Evolutionary conservation across 2,113 vertebrate genomes (phyloP).

Genomic region (Agelaius tricolor): DNA sequence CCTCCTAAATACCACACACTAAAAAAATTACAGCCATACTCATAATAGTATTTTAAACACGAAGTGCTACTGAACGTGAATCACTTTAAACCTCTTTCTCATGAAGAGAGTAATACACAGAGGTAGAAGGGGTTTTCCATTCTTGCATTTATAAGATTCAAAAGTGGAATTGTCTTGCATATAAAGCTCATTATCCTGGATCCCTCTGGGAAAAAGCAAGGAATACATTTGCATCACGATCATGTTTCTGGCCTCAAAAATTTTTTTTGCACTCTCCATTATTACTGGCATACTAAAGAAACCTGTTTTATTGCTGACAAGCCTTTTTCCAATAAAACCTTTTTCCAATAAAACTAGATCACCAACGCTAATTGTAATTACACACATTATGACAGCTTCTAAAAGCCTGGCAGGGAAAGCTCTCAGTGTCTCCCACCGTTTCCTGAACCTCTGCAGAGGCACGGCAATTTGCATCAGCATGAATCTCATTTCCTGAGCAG

Average conservation of each 20-base stretch:
- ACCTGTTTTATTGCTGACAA: neutral
- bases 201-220: neutral
- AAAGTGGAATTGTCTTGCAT: neutral
- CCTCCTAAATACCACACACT: neutral
- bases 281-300: neutral
- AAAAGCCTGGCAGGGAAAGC: neutral
- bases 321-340: neutral
- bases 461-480: neutral
- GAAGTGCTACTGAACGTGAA: neutral
- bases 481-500: neutral
- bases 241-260: neutral
- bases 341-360: neutral
- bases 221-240: neutral
- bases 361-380: neutral
- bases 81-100: neutral
- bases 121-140: neutral
- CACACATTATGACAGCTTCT: neutral
- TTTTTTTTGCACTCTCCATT: neutral
- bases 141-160: neutral
- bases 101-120: neutral
- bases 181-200: neutral
- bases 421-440: neutral
- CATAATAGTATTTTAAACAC: neutral
- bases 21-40: neutral
- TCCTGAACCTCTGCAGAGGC: neutral